These are phyloP conservation scores for Holothuria scabra DNA, from an alignment of 53 echinoderm and acorn worm genomes.

Conservation along the genomic window DNA sequence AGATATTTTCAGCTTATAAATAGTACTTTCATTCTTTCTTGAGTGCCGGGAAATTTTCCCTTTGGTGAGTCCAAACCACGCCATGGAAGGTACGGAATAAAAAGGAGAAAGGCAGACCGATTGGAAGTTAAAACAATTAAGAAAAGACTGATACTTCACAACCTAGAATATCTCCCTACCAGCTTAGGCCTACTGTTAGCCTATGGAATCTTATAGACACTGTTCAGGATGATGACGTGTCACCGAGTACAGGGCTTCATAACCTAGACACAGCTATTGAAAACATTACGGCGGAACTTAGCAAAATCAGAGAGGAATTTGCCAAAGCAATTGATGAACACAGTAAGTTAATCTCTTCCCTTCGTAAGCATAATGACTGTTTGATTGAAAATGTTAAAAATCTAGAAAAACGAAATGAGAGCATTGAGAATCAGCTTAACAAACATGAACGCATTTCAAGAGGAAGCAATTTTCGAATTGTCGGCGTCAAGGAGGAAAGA, in stretches of 20 bases:
- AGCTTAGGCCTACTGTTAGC: too few species aligned
- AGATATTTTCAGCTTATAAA: too few species aligned
- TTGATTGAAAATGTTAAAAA: not conserved
- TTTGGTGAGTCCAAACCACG: too few species aligned
- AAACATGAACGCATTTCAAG: not conserved
- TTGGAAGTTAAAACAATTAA: not conserved
- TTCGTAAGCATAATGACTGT: slow-evolving; percentile 1
- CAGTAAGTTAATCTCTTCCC: not conserved
- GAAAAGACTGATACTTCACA: not conserved
- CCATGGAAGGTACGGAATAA: too few species aligned
- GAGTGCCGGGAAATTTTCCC: too few species aligned
- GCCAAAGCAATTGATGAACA: slow-evolving; percentile 3
- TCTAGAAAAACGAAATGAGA: not conserved
- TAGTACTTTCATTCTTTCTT: too few species aligned
- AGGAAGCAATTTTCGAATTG: too few species aligned
- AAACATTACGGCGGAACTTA: not conserved
- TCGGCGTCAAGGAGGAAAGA: too few species aligned
- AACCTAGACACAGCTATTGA: not conserved
- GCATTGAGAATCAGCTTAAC: not conserved
- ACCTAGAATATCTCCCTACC: too few species aligned
- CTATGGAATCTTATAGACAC: too few species aligned
- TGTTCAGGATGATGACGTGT: slow-evolving; percentile 6
- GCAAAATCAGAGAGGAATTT: slow-evolving; percentile 1
- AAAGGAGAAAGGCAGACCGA: not conserved
- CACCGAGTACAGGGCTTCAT: not conserved